Conservation (phyloP, 2,113 vertebrate genomes). For the Pogonocichla stellata region DNA sequence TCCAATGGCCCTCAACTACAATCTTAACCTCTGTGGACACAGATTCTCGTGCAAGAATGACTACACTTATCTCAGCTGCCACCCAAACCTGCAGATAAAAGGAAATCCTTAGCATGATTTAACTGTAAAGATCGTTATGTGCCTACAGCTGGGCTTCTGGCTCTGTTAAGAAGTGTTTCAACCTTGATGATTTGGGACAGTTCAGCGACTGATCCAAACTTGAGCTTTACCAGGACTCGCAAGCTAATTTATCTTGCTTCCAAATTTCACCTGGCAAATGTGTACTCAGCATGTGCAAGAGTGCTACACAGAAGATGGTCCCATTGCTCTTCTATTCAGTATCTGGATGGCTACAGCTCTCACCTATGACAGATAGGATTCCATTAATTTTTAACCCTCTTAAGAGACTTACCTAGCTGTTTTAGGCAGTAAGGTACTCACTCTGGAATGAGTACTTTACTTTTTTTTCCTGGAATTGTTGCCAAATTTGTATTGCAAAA, state of each 20-base stretch:
- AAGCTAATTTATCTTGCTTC: neutral
- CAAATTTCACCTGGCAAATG: neutral
- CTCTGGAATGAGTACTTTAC: neutral
- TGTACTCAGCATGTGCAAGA: neutral
- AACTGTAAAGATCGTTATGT: neutral
- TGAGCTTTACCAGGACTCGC: neutral
- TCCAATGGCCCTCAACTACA: neutral
- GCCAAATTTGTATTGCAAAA: neutral
- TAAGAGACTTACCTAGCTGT: neutral
- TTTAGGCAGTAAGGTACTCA: neutral
- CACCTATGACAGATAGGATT: neutral
- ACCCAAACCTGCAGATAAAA: neutral
- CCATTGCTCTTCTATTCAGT: neutral
- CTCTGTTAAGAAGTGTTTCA: neutral
- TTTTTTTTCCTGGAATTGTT: neutral
- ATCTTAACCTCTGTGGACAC: neutral
- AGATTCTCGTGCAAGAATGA: neutral
- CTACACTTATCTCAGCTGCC: neutral
- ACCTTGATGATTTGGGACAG: neutral
- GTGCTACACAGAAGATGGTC: rapidly evolving
- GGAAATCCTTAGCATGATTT: neutral
- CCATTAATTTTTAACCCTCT: neutral
- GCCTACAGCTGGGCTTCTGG: neutral
- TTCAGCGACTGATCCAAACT: neutral
- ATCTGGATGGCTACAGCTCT: neutral